Base-by-base conservation (phyloP, 2,888 invertebrate genomes). In the Tanytarsus gracilentus region DNA sequence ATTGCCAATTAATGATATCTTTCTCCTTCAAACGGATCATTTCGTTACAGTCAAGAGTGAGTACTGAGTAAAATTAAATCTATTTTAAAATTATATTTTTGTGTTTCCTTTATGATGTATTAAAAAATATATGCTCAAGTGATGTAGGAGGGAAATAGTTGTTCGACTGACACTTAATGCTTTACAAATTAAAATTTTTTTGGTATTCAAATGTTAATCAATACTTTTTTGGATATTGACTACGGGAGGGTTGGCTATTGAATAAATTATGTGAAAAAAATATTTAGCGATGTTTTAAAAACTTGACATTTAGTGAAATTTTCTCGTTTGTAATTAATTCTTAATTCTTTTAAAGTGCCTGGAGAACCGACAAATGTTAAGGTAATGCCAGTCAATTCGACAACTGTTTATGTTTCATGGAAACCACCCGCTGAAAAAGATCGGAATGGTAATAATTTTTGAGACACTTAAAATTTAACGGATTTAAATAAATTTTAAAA, bases 371-470 rank as follows among this genome's bases (percentile, higher is more conserved):
- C 90, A 75, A 89, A 92, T 69, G 93, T 99, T 64, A 86, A 86
- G 74, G 88, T 88, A 44, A 83, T 81, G 63, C 82, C 91, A 21
- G 79, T 97, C 71, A 98, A 97, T 78, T 97, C 98, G 1, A 96
- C 97, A n/a, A 85, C 95, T 33, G 86, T 98, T 66, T 86, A 86
- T 72, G 93, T 98, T 56, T 83, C 85, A 63, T 99, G 99, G 99
- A 88, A 91, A 69, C 88, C 93, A 6, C 99, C 98, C 0, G 80
- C 82, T 62, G 86, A 88, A 66, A 89, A 90, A 69, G 94, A 96
- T 68, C 85, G 90, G 64, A n/a, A n/a, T n/a, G n/a, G n/a, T n/a
- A n/a, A n/a, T n/a, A n/a, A n/a, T n/a, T n/a, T n/a, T n/a, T n/a
- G n/a, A n/a, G n/a, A n/a, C n/a, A n/a, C n/a, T n/a, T n/a, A n/a